phyloP scores from a whole-genome alignment of 2,888 invertebrate genomes.

The Hemaris fuciformis region DNA sequence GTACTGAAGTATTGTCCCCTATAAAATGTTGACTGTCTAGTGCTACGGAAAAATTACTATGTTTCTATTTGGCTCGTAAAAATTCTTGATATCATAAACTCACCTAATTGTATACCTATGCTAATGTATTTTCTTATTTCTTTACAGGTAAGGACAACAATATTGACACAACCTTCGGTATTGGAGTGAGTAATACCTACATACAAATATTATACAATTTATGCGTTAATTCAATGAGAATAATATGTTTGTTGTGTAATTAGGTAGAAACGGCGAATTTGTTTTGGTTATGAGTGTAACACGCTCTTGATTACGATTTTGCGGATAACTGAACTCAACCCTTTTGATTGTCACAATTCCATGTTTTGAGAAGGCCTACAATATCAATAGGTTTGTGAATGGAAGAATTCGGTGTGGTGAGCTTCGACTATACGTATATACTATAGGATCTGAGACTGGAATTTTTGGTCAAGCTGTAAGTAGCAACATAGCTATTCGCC shows the following conservation, averaged over 20 bases:
- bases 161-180: background rate
- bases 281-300: no score
- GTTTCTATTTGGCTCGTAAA: background rate
- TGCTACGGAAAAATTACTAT: background rate
- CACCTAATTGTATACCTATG: background rate
- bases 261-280: no score
- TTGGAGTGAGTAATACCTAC: background rate
- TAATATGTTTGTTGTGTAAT: background rate
- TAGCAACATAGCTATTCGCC: no score
- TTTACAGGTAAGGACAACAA: background rate
- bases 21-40: background rate
- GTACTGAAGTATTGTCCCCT: background rate
- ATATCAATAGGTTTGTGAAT: no score
- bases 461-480: no score
- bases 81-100: background rate
- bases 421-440: no score
- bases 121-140: background rate
- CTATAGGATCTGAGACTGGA: no score
- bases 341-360: no score
- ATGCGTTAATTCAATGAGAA: background rate
- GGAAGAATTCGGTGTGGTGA: no score
- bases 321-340: no score
- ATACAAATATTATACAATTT: background rate
- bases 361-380: no score
- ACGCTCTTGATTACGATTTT: no score